A percentile compares a stretch with the other conserved stretches of the same genome.
Evolutionary conservation across 2,797 vertebrate genomes (phyloP).

Genomic region (Hybognathus amarus): DNA sequence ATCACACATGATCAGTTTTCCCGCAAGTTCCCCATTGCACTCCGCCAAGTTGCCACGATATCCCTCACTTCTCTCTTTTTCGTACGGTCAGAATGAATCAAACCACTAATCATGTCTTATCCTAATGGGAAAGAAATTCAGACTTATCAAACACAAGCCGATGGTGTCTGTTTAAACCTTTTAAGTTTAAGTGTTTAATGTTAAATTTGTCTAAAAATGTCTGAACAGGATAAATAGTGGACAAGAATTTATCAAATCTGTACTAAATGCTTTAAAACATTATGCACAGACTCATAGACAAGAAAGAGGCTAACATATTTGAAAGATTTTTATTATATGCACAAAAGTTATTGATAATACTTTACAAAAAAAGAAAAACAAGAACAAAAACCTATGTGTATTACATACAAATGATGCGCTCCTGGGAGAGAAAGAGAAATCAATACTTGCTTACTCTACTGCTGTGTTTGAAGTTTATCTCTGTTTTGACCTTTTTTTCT

Average conservation of each 20-base stretch:
- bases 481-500: constrained; percentile 32
- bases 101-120: background rate
- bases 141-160: background rate
- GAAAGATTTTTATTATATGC: constrained; percentile 68
- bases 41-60: constrained; percentile 48
- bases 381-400: constrained; percentile 72
- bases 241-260: background rate
- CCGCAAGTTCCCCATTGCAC: constrained; percentile 39
- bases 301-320: background rate
- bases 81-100: background rate
- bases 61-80: constrained; percentile 52
- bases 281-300: background rate
- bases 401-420: constrained; percentile 77
- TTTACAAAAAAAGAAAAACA: constrained; percentile 78
- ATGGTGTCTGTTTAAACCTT: background rate
- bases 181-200: background rate
- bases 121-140: background rate
- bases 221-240: background rate
- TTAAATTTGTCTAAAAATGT: background rate
- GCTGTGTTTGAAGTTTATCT: constrained; percentile 37
- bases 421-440: constrained; percentile 65
- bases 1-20: constrained; percentile 25
- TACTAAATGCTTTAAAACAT: background rate
- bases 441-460: constrained; percentile 55
- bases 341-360: constrained; percentile 75